Evolutionary conservation across 2,113 vertebrate genomes (phyloP), one percentile per base, ranked within the genome.

Genomic region (Scophthalmus maximus): DNA sequence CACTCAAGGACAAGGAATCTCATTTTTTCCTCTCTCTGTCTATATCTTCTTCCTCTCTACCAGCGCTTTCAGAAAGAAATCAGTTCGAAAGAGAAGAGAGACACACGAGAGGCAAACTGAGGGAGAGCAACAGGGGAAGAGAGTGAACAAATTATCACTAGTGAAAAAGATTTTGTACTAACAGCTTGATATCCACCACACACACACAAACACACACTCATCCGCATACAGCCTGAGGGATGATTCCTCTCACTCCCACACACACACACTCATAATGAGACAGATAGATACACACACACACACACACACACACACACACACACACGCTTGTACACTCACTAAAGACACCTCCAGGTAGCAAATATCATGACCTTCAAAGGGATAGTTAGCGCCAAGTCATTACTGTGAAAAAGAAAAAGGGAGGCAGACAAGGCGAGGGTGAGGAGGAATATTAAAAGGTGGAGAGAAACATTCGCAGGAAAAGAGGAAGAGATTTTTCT

Each of bases 1-100:
- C 78, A 85, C 30, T 87, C 79, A 90, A 90, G 87, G 86, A 87
- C 86, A 64, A 78, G 68, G 66, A 85, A 75, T 88, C 76, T 81
- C 59, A 68, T 55, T 69, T 86, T 79, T n/a, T n/a, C n/a, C 68
- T 70, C 57, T 72, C 68, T 69, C 9, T 50, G 26, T 66, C 65
- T 55, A 60, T 71, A 64, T 66, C 55, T n/a, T 60, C 46, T 22
- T 49, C 70, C 50, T 58, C 62, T 79, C 34, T 66, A 22, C 63
- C 81, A 59, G n/a, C 68, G 84, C 64, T 81, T 68, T 84, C 81
- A 87, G 79, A 89, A 89, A 80, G 61, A 73, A 87, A 87, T 80
- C 75, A 74, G 75, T 76, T 72, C 61, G 58, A 80, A 64, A 79
- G 58, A 72, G 77, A 76, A 67, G 58, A 72, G 77, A 76, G 64